Evolutionary conservation across 2,888 invertebrate genomes (phyloP).

Genomic region (Rhyacophila evoluta): DNA sequence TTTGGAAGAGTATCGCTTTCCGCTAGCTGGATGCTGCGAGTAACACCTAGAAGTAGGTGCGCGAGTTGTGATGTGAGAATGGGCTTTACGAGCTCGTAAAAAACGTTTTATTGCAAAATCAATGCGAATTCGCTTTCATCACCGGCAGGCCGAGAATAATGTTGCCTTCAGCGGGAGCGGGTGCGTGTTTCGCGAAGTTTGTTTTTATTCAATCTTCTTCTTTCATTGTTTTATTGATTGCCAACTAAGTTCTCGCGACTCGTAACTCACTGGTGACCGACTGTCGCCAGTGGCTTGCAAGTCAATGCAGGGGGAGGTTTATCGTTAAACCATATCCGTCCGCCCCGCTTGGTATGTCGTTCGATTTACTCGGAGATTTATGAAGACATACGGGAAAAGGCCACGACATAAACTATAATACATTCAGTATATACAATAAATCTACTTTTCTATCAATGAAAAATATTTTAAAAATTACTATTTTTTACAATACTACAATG

Average conservation of each 20-base stretch:
- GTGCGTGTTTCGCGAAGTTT: background rate
- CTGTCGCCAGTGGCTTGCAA: background rate
- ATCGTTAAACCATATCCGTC: too few species aligned
- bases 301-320: too few species aligned
- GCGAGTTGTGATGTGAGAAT: constrained; percentile 6
- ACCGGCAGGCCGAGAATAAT: background rate
- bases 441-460: too few species aligned
- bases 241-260: background rate
- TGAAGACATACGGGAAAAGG: too few species aligned
- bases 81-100: constrained; percentile 12
- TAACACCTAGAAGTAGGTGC: background rate
- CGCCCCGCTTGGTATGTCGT: too few species aligned
- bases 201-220: background rate
- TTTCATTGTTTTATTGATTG: constrained; percentile 14
- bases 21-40: background rate
- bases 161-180: background rate
- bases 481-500: too few species aligned
- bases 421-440: too few species aligned
- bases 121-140: constrained; percentile 20
- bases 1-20: background rate
- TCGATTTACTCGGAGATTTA: too few species aligned
- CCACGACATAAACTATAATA: too few species aligned
- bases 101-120: constrained; percentile 5
- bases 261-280: background rate
- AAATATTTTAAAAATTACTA: too few species aligned